Base-by-base conservation (phyloP, 2,113 vertebrate genomes). In the Sphyrna mokarran region DNA sequence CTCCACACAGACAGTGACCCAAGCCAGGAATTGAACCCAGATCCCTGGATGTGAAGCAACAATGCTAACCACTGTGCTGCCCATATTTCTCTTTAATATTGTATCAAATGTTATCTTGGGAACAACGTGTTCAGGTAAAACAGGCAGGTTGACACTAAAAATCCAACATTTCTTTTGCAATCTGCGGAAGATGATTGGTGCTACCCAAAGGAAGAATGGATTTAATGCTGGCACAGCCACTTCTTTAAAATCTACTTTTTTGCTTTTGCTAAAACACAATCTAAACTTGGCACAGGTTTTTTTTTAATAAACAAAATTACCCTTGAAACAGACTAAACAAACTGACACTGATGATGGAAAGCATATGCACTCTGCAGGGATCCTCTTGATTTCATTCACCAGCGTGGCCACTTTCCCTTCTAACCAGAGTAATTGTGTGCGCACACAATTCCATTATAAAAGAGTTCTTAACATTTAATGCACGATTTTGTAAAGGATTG, bases 291-390 rank as follows among this genome's bases (percentile, higher is more conserved):
- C 94, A 95, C 33, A 72, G 68, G 40, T n/a, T 95, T 72, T 95
- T 94, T 89, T 95, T 70, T 76, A 72, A 72, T 95, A 95, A 95
- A 54, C 37, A 72, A 76, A 95, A 72, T 95, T 72, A 26, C 54
- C 54, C 94, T 72, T 54, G 43, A 95, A 95, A 95, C 94, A 95
- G 94, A 95, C 94, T 95, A 95, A 95, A 95, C 94, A 95, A 95
- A 54, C 69, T 95, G 94, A 54, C 94, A 40, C 69, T 54, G 13
- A 54, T 95, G 94, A 95, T 95, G 33, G 69, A 95, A 95, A 95
- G 94, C 94, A 95, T 70, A 95, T 95, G 94, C 94, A 76, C 69
- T 72, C 94, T 69, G 43, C 94, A 95, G 68, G 89, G 94, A 76
- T 95, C 40, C 94, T 72, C 94, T 95, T 95, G 94, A 26, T 70